phyloP scores from a whole-genome alignment of 2,888 invertebrate species.

The Cataglyphis altisquamis region DNA sequence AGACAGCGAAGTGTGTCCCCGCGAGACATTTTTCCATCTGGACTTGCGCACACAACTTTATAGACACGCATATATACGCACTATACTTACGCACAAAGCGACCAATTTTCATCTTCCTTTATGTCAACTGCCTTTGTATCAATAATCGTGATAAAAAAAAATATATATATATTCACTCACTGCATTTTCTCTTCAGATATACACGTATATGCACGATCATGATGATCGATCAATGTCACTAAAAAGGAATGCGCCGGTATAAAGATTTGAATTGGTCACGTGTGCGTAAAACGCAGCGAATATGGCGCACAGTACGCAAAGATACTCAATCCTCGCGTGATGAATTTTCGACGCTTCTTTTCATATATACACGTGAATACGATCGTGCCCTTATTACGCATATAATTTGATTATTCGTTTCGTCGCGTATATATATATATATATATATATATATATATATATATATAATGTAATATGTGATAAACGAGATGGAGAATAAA shows the following conservation, averaged over 20 bases:
- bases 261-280: constrained; percentile 66
- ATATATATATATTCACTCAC: background rate
- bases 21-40: constrained; percentile 30
- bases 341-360: constrained; percentile 57
- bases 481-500: constrained; percentile 78
- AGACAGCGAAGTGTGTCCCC: background rate
- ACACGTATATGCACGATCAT: background rate
- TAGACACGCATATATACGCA: constrained; percentile 56
- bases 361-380: constrained; percentile 61
- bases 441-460: no score
- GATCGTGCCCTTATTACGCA: constrained; percentile 56
- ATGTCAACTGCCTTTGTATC: constrained; percentile 19
- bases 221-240: constrained; percentile 10
- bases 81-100: constrained; percentile 63
- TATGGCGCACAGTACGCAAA: constrained; percentile 58
- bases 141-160: background rate
- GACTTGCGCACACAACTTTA: constrained; percentile 54
- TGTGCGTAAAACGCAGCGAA: constrained; percentile 54
- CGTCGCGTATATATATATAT: constrained; percentile 75
- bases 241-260: background rate
- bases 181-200: background rate
- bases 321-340: constrained; percentile 67
- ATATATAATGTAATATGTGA: constrained; percentile 79
- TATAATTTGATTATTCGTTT: constrained; percentile 70
- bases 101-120: constrained; percentile 63